Conservation (phyloP, 2,113 vertebrate genomes). For the Embiotoca jacksoni region DNA sequence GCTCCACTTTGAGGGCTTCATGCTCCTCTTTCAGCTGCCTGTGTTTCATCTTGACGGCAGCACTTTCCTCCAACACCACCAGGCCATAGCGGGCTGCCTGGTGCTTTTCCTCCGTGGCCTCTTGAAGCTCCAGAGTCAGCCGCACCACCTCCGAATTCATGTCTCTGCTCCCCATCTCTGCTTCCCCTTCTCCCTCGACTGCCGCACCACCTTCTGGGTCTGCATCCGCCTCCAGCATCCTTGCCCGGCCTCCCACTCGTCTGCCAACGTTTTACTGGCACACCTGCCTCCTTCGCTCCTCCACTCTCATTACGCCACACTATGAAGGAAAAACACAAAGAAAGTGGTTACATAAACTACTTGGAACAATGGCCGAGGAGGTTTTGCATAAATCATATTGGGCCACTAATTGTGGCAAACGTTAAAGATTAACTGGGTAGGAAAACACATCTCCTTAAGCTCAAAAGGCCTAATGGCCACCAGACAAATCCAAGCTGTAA, state of each 20-base stretch:
- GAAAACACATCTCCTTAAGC: conserved; percentile 5
- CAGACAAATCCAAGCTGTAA: background rate
- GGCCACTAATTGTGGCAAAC: conserved; percentile 6
- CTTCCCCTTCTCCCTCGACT: conserved; percentile 56
- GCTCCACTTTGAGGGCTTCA: conserved; percentile 82
- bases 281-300: conserved; percentile 54
- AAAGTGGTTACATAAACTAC: conserved; percentile 28
- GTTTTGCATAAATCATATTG: conserved; percentile 23
- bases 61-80: conserved; percentile 88
- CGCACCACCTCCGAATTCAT: conserved; percentile 83
- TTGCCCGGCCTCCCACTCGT: conserved; percentile 49
- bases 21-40: conserved; percentile 86
- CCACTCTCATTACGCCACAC: conserved; percentile 66
- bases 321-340: conserved; percentile 38
- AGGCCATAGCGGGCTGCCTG: conserved; percentile 90
- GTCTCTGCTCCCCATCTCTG: conserved; percentile 58
- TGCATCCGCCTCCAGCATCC: conserved; percentile 70
- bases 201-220: conserved; percentile 45
- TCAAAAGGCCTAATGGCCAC: background rate
- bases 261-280: conserved; percentile 51
- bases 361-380: conserved; percentile 12
- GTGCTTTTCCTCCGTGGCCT: conserved; percentile 88
- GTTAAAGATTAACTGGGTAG: conserved; percentile 7
- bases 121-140: conserved; percentile 87
- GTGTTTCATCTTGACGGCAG: conserved; percentile 83